Conservation (phyloP, 2,797 vertebrate species). For the Coreius guichenoti region DNA sequence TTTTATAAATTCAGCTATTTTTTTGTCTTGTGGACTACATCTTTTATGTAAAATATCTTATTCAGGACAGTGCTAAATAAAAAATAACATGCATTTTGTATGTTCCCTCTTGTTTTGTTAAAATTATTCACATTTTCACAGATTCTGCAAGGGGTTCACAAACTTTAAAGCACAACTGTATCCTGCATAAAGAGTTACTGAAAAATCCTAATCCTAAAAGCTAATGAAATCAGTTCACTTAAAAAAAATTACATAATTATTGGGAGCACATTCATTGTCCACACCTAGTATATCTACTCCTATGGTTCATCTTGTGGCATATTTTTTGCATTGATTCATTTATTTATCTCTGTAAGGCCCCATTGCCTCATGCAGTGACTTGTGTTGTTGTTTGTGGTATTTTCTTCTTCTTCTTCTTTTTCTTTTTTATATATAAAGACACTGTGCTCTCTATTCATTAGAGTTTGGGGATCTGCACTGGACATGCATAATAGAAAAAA, state of each 20-base stretch:
- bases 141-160: too few relatives aligned
- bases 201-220: background rate
- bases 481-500: slow-evolving; percentile 58
- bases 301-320: background rate
- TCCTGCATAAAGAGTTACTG: background rate
- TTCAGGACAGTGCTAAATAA: too few relatives aligned
- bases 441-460: slow-evolving; percentile 37
- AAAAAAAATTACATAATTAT: background rate
- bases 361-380: slow-evolving; percentile 12
- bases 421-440: slow-evolving; percentile 9
- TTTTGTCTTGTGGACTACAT: too few relatives aligned
- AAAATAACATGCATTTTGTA: too few relatives aligned
- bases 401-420: background rate
- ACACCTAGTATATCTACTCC: background rate
- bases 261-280: background rate
- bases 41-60: too few relatives aligned
- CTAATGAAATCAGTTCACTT: background rate
- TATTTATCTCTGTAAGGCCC: background rate
- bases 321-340: background rate
- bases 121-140: too few relatives aligned
- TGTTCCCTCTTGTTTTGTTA: too few relatives aligned
- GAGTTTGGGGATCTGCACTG: slow-evolving; percentile 46
- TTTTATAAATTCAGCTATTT: too few relatives aligned
- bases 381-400: slow-evolving; percentile 25
- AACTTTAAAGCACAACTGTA: background rate